Conservation (phyloP, 92 coral and sea anemone genomes). For the Plumapathes pennacea region DNA sequence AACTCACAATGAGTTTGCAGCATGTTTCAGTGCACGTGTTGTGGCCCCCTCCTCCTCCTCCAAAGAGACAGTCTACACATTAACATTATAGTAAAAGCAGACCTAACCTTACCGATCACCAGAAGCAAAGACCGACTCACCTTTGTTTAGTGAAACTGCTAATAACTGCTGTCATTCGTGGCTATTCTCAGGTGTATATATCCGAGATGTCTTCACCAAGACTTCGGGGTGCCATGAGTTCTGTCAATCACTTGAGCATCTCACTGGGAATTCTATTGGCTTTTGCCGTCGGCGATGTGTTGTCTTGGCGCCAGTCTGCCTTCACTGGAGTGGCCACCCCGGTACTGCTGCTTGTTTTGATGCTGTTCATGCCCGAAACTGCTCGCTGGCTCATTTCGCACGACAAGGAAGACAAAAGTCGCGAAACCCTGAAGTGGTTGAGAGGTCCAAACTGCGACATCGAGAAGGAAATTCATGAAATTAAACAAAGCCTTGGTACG, state of each 20-base stretch:
- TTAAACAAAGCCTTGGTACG: conserved; percentile 65
- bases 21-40: too few relatives aligned
- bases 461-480: conserved; percentile 57
- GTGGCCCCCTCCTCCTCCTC: too few relatives aligned
- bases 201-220: conserved; percentile 70
- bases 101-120: too few relatives aligned
- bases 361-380: conserved; percentile 81
- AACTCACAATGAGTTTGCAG: too few relatives aligned
- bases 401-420: conserved; percentile 56
- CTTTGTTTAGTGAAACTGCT: too few relatives aligned
- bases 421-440: conserved; percentile 59
- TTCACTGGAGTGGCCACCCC: conserved; percentile 58
- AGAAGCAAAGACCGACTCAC: too few relatives aligned
- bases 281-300: conserved; percentile 52
- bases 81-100: too few relatives aligned
- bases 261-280: conserved; percentile 61
- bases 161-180: too few relatives aligned
- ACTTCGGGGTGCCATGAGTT: conserved; percentile 69
- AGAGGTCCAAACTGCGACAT: conserved; percentile 62
- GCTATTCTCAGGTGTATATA: conserved; percentile 56
- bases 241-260: conserved; percentile 72
- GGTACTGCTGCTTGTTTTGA: conserved; percentile 48
- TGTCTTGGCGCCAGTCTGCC: conserved; percentile 74
- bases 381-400: conserved; percentile 77
- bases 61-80: too few relatives aligned